phyloP scores from a whole-genome alignment of 2,113 vertebrate genomes.

The Drymodes brunneopygia region DNA sequence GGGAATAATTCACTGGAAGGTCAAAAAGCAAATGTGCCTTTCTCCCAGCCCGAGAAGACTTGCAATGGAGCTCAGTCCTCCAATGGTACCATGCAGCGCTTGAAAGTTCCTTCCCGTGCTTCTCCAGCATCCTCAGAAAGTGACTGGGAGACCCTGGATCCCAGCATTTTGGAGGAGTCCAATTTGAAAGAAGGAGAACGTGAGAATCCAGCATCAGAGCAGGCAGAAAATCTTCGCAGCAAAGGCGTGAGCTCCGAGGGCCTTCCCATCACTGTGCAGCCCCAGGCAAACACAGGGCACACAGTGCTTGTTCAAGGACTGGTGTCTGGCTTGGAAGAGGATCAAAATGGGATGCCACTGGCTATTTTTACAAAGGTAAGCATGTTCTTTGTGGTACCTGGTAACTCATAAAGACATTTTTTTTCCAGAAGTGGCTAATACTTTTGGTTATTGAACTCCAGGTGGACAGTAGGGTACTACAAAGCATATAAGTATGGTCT shows the following conservation, averaged over 20 bases:
- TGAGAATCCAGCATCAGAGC: conserved; percentile 6
- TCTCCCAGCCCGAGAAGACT: conserved; percentile 11
- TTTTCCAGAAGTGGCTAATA: neutral
- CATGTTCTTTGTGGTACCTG: neutral
- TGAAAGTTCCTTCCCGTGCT: conserved; percentile 74
- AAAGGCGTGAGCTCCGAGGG: conserved; percentile 52
- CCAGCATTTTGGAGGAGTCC: conserved; percentile 81
- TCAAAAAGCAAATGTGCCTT: neutral
- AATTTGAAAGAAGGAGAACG: conserved; percentile 55
- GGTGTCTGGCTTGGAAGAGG: conserved; percentile 91
- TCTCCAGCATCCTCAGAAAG: conserved; percentile 90
- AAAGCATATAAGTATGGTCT: neutral
- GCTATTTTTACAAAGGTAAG: conserved; percentile 96
- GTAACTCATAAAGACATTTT: neutral
- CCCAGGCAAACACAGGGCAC: conserved; percentile 75
- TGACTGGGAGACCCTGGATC: conserved; percentile 96
- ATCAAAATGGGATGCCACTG: conserved; percentile 88
- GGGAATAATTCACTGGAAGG: neutral
- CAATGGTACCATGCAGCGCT: conserved; percentile 48
- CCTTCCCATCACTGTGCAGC: conserved; percentile 85
- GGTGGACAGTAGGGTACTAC: neutral
- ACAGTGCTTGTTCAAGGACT: conserved; percentile 78
- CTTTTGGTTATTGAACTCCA: neutral
- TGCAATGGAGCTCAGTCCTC: conserved; percentile 23
- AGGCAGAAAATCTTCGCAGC: conserved; percentile 54